Conservation (phyloP, 37 sponge, comb jelly and placozoan genomes). For the Halisarca cf. caerulea region DNA sequence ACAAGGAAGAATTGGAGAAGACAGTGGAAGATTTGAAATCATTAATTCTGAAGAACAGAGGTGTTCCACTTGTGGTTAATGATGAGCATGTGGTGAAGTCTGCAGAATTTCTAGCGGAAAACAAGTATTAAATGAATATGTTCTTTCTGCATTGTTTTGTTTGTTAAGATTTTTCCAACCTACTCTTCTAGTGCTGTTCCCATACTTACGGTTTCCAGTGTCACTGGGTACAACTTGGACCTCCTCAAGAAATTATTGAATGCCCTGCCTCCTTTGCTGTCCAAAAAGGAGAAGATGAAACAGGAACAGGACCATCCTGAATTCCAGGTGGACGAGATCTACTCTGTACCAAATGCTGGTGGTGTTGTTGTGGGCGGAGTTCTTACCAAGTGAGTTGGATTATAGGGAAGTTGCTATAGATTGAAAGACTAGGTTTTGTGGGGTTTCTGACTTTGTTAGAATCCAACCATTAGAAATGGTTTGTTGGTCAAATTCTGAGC, state of each 20-base stretch:
- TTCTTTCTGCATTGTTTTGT: neutral
- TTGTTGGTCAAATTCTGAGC: too few species aligned
- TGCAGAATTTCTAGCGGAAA: slow-evolving; percentile 60
- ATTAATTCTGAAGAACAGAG: slow-evolving; percentile 46
- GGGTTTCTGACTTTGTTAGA: too few species aligned
- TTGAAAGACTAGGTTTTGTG: too few species aligned
- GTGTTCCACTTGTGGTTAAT: slow-evolving; percentile 42
- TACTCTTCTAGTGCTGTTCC: slow-evolving; percentile 61
- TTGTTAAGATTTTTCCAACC: too few species aligned
- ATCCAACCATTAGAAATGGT: too few species aligned
- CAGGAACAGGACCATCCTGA: slow-evolving; percentile 62
- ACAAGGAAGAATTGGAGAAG: slow-evolving; percentile 39
- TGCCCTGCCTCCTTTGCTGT: slow-evolving; percentile 62
- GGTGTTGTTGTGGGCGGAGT: slow-evolving; percentile 82
- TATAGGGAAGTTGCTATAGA: too few species aligned
- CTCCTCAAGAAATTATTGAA: slow-evolving; percentile 87
- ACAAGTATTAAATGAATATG: slow-evolving; percentile 29
- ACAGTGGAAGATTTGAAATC: slow-evolving; percentile 64
- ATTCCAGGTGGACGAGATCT: slow-evolving; percentile 92
- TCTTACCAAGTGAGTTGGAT: slow-evolving; percentile 58
- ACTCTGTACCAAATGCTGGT: slow-evolving; percentile 84
- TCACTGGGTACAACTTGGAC: slow-evolving; percentile 86
- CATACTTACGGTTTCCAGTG: slow-evolving; percentile 87
- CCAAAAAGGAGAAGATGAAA: slow-evolving; percentile 51
- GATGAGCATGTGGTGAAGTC: slow-evolving; percentile 67